These are phyloP conservation scores for Leptopterna dolabrata DNA, from an alignment of 2,888 invertebrate species.

Conservation along the genomic window DNA sequence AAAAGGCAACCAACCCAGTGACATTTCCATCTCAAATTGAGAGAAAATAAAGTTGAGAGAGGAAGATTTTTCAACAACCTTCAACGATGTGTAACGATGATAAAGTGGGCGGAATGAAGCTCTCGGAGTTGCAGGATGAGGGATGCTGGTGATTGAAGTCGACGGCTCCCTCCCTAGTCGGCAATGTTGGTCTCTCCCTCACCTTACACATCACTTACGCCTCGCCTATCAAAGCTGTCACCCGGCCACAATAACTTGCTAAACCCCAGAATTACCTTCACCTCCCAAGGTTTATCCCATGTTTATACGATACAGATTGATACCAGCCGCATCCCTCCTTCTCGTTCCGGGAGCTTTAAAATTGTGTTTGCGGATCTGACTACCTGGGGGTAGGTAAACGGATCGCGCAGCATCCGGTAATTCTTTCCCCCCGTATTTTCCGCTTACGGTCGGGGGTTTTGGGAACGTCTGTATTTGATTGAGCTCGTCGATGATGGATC, in stretches of 20 bases:
- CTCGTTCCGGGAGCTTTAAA: neutral
- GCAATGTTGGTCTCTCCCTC: neutral
- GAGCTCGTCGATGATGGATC: neutral
- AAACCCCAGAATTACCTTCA: slow-evolving; percentile 50
- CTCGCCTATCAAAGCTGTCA: slow-evolving; percentile 55
- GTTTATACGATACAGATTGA: slow-evolving; percentile 51
- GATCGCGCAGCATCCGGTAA: neutral
- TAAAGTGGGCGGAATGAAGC: slow-evolving; percentile 30
- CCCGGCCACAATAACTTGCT: slow-evolving; percentile 53
- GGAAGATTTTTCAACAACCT: neutral
- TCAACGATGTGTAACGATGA: slow-evolving; percentile 15
- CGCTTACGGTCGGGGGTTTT: neutral
- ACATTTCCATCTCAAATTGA: neutral
- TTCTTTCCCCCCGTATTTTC: neutral
- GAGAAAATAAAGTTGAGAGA: neutral
- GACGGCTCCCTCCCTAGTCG: neutral
- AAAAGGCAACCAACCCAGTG: neutral
- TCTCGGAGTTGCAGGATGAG: slow-evolving; percentile 5
- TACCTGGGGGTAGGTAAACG: neutral
- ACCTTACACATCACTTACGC: slow-evolving; percentile 44
- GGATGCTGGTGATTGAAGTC: slow-evolving; percentile 29
- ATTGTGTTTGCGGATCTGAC: slow-evolving; percentile 8
- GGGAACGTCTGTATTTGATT: neutral
- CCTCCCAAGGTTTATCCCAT: slow-evolving; percentile 26
- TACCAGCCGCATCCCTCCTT: neutral